Evolutionary conservation across 1,140 invertebrate genomes (phyloP).

Genomic region (Galleria mellonella): DNA sequence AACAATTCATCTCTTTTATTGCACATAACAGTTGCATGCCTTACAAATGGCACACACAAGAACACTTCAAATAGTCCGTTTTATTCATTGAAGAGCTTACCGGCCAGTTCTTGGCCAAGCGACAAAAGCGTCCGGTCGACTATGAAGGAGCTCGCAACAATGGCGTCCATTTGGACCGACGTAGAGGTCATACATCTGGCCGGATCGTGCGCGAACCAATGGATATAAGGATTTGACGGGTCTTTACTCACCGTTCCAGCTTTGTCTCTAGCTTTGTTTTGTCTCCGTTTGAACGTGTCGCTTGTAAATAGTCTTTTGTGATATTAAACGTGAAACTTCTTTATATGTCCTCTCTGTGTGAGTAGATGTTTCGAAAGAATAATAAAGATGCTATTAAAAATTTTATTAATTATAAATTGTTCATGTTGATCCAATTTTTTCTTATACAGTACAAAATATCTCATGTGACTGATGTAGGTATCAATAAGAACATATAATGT

Average conservation of each 20-base stretch:
- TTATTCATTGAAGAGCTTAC: not conserved
- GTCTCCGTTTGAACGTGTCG: not conserved
- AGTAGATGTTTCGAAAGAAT: not conserved
- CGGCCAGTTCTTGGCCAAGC: not conserved
- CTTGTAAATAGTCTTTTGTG: not conserved
- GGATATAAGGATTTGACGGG: constrained; percentile 46
- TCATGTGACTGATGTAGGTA: no score
- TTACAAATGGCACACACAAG: no score
- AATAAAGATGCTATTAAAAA: no score
- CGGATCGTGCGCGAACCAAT: constrained; percentile 44
- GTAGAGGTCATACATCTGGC: constrained; percentile 40
- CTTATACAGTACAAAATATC: no score
- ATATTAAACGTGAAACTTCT: no score
- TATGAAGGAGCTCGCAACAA: not conserved
- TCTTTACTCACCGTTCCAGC: constrained; percentile 31
- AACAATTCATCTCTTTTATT: no score
- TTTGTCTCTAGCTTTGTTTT: constrained; percentile 22
- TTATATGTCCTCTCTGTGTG: not conserved
- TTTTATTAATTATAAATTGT: no score
- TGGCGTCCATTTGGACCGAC: not conserved
- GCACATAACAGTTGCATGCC: no score
- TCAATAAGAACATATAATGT: no score
- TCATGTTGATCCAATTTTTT: no score
- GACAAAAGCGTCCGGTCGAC: constrained; percentile 9
- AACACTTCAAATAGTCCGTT: no score